Evolutionary conservation across 92 coral and sea anemone species (phyloP).

Genomic region (Porites cylindrica): DNA sequence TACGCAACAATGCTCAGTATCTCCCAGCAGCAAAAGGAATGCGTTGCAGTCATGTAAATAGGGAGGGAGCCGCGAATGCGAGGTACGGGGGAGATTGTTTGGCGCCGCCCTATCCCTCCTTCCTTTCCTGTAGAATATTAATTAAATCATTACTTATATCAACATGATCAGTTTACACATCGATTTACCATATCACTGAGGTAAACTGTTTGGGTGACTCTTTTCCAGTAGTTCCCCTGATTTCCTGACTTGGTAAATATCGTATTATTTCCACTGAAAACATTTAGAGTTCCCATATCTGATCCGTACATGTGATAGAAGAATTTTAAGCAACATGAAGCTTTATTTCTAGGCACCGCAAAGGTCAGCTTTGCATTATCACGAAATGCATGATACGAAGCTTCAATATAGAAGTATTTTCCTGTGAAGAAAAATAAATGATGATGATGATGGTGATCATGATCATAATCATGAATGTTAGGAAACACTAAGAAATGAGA

Average conservation of each 20-base stretch:
- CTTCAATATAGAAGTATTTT: conserved; percentile 11
- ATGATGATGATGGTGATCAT: too few species aligned
- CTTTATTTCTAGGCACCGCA: conserved; percentile 1
- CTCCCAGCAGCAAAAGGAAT: too few species aligned
- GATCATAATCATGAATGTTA: too few species aligned
- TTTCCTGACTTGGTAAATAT: conserved; percentile 30
- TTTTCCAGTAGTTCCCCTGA: conserved; percentile 32
- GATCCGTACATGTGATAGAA: conserved; percentile 37
- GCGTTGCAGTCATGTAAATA: too few species aligned
- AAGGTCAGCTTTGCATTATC: conserved; percentile 22
- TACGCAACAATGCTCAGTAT: too few species aligned
- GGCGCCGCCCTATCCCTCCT: too few species aligned
- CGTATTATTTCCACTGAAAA: conserved; percentile 19
- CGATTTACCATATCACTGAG: not conserved
- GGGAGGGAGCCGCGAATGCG: too few species aligned
- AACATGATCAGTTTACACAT: too few species aligned
- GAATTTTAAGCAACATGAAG: conserved; percentile 12
- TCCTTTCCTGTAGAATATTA: too few species aligned
- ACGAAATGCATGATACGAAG: not conserved
- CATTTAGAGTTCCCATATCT: conserved; percentile 21
- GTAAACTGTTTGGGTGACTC: not conserved
- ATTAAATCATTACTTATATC: too few species aligned
- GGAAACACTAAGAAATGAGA: too few species aligned
- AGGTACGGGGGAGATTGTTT: too few species aligned
- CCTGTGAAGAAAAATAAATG: not conserved